Base-by-base conservation (phyloP, 2,113 vertebrate species). In the Petromus typicus region DNA sequence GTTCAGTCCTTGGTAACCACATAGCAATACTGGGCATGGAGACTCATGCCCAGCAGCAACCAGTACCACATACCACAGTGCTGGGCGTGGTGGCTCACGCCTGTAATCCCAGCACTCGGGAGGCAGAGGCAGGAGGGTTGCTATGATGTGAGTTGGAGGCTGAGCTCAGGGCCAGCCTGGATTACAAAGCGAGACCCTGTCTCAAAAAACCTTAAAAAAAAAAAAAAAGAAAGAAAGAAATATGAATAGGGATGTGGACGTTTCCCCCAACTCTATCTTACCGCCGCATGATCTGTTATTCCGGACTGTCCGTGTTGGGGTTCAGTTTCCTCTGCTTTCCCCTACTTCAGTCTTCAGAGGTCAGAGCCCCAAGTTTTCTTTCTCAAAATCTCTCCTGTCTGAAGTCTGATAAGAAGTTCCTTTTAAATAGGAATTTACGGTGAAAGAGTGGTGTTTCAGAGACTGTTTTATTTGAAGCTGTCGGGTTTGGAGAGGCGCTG, bases 401-500 rank as follows among this genome's bases (percentile, higher is more conserved):
- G 45, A 57, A 90, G 40, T 94, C 95, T 22, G 87, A 51, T 34
- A 94, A 90, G 92, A 82, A 54, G 34, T 93, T 95, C 69, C 96
- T 81, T 97, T 96, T 94, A 97, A 80, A 95, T 95, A 83, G 94
- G 95, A 96, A 95, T 94, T 94, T 84, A 95, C 66, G 32, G 5
- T 59, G 30, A 32, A 30, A 67, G n/a, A 54, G 34, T 3, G 14
- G 95, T 37, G 8, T 30, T 63, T 64, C 23, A 7, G 32, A 71
- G 40, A 34, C 30, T 16, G 3, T 23, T 85, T 83, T 78, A 43
- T 1, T 18, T 45, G 8, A 56, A 66, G 0, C 40, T 75, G 51
- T 61, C 5, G 54, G 59, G 10, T 57, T 54, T 59, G 54, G 96
- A 95, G 66, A 81, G 94, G 89, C 86, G 80, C 2, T 64, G 86